Base-by-base conservation (phyloP, 2,888 invertebrate genomes). In the Acleris cristana region DNA sequence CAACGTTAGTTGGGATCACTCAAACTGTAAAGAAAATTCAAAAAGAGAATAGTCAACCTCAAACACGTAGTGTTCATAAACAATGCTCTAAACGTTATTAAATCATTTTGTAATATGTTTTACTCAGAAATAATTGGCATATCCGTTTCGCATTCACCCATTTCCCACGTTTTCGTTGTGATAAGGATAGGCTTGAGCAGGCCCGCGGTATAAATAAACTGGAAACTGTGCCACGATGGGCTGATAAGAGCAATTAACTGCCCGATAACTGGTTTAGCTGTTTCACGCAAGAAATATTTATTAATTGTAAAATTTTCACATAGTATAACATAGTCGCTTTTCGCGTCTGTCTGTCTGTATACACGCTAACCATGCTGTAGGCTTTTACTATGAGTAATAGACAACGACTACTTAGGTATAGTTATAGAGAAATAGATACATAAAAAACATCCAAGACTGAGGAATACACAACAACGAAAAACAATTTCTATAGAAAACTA, bases 191-290 rank as follows among this genome's bases (percentile, higher is more conserved):
- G 45, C 58, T 51, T 8, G 34, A 65, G 59, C 54, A 40, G 59
- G 48, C 40, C 26, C 54, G 53, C 19, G 54, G 30, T 65, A 60
- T 65, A 65, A 65, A 65, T 65, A 65, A 65, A 54, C 58, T 62
- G 18, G 54, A 53, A 60, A 60, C 49, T 65, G 55, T 65, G 65
- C 60, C 65, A 49, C 53, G 58, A 58, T 48, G 58, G n/a, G 58
- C 53, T 55, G 65, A 65, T 65, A 65, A 65, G 49, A 55, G 40
- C 44, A 60, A 65, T 65, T 65, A 65, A 54, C 51, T 57, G 44
- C 21, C 44, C 30, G 62, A 54, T 48, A 40, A 61, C 53, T 26
- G 18, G n/a, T 14, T 30, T 45, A 54, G 51, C 51, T 21, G 14
- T 21, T 51, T 19, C 18, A 51, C 19, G 4, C 21, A 21, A n/a